Percentiles rank a stretch among this genome's conserved stretches.
phyloP scores from a whole-genome alignment of 2,888 invertebrate species.

The Pheosia gnoma region DNA sequence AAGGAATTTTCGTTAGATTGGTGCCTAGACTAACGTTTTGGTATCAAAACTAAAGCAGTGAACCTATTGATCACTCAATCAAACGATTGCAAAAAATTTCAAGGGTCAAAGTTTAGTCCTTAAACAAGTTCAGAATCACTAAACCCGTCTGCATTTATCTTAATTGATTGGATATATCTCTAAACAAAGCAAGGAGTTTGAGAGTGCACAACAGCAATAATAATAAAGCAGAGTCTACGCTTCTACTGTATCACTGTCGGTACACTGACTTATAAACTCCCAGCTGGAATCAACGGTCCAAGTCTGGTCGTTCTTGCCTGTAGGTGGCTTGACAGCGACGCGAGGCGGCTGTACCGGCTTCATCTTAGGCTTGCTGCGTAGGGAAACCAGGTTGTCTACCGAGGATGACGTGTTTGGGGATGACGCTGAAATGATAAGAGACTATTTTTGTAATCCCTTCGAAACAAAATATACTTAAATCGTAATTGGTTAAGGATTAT shows the following conservation, averaged over 20 bases:
- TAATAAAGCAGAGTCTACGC: constrained; percentile 36
- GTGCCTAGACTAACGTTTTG: too few species aligned
- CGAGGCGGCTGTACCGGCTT: constrained; percentile 90
- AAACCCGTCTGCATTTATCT: neutral
- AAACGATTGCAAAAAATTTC: too few species aligned
- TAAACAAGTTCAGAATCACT: too few species aligned
- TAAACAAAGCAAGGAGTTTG: constrained; percentile 25
- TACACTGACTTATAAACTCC: constrained; percentile 92
- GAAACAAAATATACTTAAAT: too few species aligned
- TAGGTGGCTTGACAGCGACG: constrained; percentile 75
- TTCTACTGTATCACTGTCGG: constrained; percentile 39
- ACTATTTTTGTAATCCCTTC: neutral
- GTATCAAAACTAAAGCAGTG: neutral
- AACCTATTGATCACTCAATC: neutral
- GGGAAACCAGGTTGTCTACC: constrained; percentile 86
- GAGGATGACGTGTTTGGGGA: constrained; percentile 86
- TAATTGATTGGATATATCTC: neutral
- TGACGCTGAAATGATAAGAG: constrained; percentile 63
- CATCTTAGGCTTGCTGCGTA: constrained; percentile 84
- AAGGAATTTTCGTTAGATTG: too few species aligned
- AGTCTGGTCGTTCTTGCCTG: constrained; percentile 82
- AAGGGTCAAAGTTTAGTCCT: too few species aligned
- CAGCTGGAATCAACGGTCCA: constrained; percentile 96
- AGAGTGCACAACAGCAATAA: constrained; percentile 36
- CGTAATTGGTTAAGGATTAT: too few species aligned